Conservation (phyloP, 2,797 vertebrate genomes). For the Lindbergichthys nudifrons region DNA sequence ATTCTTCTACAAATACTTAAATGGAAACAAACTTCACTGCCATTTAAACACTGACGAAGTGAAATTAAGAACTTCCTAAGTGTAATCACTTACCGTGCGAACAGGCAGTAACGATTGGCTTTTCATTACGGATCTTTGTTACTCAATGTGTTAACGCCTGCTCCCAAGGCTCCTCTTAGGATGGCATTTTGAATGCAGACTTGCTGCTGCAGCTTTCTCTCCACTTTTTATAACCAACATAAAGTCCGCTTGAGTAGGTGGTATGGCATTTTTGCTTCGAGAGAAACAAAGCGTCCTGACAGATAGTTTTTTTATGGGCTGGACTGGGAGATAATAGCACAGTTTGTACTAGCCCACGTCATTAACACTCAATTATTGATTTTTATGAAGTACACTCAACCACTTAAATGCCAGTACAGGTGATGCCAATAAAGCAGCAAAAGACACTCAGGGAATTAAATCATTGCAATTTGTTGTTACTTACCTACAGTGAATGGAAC, state of each 20-base stretch:
- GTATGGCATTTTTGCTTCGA: slow-evolving; percentile 36
- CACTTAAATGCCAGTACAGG: slow-evolving; percentile 24
- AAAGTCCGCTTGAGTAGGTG: slow-evolving; percentile 51
- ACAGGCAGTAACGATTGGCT: slow-evolving; percentile 15
- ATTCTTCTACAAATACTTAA: background rate
- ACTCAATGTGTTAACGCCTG: slow-evolving; percentile 28
- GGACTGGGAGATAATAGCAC: slow-evolving; percentile 39
- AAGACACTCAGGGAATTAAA: background rate
- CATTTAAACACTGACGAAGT: slow-evolving; percentile 1
- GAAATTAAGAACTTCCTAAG: slow-evolving; percentile 13
- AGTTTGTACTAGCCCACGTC: slow-evolving; percentile 37
- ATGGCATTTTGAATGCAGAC: slow-evolving; percentile 32
- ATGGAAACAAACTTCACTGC: background rate
- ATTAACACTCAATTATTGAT: slow-evolving; percentile 47
- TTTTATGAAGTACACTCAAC: slow-evolving; percentile 27
- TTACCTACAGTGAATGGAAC: background rate
- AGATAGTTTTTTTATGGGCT: slow-evolving; percentile 51
- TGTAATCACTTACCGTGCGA: slow-evolving; percentile 15
- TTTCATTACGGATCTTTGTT: slow-evolving; percentile 33
- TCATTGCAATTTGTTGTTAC: background rate
- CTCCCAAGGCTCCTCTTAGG: slow-evolving; percentile 37
- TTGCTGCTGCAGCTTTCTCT: slow-evolving; percentile 23
- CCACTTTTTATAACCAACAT: slow-evolving; percentile 49
- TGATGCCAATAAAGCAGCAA: slow-evolving; percentile 1
- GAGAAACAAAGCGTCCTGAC: slow-evolving; percentile 43